Evolutionary conservation across 2,888 invertebrate genomes (phyloP), one percentile per base, ranked within the genome.

Genomic region (Agonopterix alstromeriana): DNA sequence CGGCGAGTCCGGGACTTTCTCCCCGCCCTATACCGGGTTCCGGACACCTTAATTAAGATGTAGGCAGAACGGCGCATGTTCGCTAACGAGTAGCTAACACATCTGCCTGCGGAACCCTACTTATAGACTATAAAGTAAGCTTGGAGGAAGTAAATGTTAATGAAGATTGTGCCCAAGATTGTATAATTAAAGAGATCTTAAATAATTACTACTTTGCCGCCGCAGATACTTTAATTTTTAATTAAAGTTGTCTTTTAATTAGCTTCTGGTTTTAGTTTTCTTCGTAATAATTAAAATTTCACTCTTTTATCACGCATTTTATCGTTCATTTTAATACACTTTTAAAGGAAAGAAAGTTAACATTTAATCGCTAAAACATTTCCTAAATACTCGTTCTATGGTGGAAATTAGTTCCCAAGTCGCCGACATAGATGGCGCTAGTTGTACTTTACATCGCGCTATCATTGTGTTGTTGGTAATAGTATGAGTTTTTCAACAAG

Each of bases 1-100:
- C 38, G 9, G 38, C 38, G 35, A 10, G 36, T 45, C 38, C 49
- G 41, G 58, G 54, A 72, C 53, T 73, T 72, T 54, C 65, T 47
- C 2, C 7, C 54, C 10, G 9, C 70, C 67, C 27, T 27, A 55
- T 63, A 51, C 60, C 53, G 48, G 49, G 67, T 73, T 76, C 76
- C 74, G 73, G 73, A 55, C 53, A 55, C 53, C 70, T 82, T 87
- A 86, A 87, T 87, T 82, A 87, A 87, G 86, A 83, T 86, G 86
- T 86, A 84, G 82, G 73, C 77, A 77, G 81, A 79, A 72, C 78
- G 71, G 61, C 69, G 77, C 75, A 68, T 82, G 82, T 83, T 60
- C 73, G 63, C 84, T 86, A 86, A 86, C 86, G 83, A 86, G 84
- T 58, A 65, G 66, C 75, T 70, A 76, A 77, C 83, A 78, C 81